A percentile compares a stretch with the other conserved stretches of the same genome.
phyloP scores from a whole-genome alignment of 2,888 invertebrate genomes.

The Globia sparganii region DNA sequence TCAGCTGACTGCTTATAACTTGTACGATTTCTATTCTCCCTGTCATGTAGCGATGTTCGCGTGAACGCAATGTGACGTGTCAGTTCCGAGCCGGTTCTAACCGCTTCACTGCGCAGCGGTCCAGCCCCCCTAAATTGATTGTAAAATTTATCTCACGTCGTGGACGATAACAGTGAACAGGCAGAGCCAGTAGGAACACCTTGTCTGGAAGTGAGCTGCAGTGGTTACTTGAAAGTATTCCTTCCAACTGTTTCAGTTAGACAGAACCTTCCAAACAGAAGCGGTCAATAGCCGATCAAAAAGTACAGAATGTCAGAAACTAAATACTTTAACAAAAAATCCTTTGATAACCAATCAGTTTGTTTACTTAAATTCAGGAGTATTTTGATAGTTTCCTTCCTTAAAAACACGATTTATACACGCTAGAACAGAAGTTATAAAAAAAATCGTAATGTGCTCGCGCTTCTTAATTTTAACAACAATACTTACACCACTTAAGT shows the following conservation, averaged over 20 bases:
- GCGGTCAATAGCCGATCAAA: neutral
- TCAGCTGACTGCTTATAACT: neutral
- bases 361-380: neutral
- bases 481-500: neutral
- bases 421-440: neutral
- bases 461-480: neutral
- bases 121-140: conserved; percentile 30
- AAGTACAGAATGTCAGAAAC: neutral
- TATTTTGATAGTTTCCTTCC: neutral
- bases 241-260: neutral
- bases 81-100: conserved; percentile 11
- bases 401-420: neutral
- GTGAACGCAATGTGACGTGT: conserved; percentile 43
- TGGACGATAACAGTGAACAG: neutral
- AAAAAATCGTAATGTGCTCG: neutral
- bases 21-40: neutral
- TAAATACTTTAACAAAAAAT: neutral
- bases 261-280: neutral
- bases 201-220: neutral
- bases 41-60: conserved; percentile 41
- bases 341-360: neutral
- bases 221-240: neutral
- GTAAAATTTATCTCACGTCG: conserved; percentile 13
- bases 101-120: conserved; percentile 36
- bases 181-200: too few species aligned